phyloP scores from a whole-genome alignment of 2,113 vertebrate genomes.

The Dunckerocampus dactyliophorus region DNA sequence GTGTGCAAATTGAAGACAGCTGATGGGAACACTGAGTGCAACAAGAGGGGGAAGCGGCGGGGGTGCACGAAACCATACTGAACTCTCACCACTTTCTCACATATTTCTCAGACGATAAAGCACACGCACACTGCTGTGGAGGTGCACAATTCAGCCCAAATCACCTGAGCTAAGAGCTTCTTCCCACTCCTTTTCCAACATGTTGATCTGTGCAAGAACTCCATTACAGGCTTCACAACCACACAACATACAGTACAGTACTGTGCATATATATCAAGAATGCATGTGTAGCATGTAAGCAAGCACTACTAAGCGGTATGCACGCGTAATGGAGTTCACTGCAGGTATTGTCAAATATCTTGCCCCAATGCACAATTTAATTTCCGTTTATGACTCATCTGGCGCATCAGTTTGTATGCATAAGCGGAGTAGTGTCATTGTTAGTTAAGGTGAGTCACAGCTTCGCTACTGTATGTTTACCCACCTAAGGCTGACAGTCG shows the following conservation, averaged over 20 bases:
- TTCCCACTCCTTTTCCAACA: not conserved
- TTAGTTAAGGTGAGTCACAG: slow-evolving; percentile 7
- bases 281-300: not conserved
- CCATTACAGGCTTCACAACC: no score
- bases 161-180: not conserved
- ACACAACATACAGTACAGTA: no score
- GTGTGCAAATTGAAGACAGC: slow-evolving; percentile 28
- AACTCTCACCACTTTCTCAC: not conserved
- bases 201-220: no score
- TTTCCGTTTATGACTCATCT: slow-evolving; percentile 1
- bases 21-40: slow-evolving; percentile 8
- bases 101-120: not conserved
- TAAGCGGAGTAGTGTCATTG: not conserved
- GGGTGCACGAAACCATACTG: not conserved
- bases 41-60: not conserved
- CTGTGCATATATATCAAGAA: no score
- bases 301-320: no score
- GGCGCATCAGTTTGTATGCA: not conserved
- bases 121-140: not conserved
- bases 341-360: not conserved
- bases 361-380: not conserved
- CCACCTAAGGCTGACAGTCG: slow-evolving; percentile 26
- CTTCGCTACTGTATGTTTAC: slow-evolving; percentile 43
- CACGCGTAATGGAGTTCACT: not conserved
- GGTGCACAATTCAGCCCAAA: not conserved